Evolutionary conservation across 1,140 invertebrate genomes (phyloP).

Genomic region (Hesperophylax magnus): DNA sequence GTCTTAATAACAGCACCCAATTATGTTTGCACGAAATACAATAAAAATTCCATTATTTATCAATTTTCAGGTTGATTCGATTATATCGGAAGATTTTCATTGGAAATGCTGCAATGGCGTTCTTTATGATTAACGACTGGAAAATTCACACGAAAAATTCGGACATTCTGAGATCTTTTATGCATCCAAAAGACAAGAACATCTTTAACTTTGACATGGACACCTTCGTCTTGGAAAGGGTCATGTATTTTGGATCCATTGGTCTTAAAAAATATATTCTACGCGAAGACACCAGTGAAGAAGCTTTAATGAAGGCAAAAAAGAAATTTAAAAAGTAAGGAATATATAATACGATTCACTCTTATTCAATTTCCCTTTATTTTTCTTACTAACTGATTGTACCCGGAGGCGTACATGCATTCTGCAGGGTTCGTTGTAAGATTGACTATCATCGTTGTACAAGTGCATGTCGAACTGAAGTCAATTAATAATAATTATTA

Average conservation of each 20-base stretch:
- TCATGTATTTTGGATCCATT: neutral
- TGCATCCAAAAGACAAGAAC: slow-evolving; percentile 28
- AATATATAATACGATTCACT: neutral
- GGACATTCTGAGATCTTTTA: slow-evolving; percentile 19
- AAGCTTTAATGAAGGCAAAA: neutral
- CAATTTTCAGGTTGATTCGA: slow-evolving; percentile 28
- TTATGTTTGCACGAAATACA: too few species aligned
- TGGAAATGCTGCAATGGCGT: slow-evolving; percentile 21
- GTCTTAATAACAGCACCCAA: too few species aligned
- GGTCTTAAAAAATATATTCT: slow-evolving; percentile 45
- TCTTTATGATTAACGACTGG: slow-evolving; percentile 32
- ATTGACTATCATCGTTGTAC: too few species aligned
- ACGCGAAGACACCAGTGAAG: slow-evolving; percentile 29
- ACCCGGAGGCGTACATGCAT: too few species aligned
- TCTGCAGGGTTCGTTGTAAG: too few species aligned
- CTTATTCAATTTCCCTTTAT: too few species aligned
- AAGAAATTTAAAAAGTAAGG: slow-evolving; percentile 1
- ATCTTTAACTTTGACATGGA: slow-evolving; percentile 29
- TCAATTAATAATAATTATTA: too few species aligned
- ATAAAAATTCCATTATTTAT: too few species aligned
- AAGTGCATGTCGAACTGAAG: too few species aligned
- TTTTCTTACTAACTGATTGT: too few species aligned
- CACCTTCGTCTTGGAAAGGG: neutral
- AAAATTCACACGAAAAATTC: slow-evolving; percentile 39
- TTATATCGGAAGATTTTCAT: slow-evolving; percentile 42